Conservation (phyloP, 2,888 invertebrate genomes). For the Steinernema hermaphroditum region DNA sequence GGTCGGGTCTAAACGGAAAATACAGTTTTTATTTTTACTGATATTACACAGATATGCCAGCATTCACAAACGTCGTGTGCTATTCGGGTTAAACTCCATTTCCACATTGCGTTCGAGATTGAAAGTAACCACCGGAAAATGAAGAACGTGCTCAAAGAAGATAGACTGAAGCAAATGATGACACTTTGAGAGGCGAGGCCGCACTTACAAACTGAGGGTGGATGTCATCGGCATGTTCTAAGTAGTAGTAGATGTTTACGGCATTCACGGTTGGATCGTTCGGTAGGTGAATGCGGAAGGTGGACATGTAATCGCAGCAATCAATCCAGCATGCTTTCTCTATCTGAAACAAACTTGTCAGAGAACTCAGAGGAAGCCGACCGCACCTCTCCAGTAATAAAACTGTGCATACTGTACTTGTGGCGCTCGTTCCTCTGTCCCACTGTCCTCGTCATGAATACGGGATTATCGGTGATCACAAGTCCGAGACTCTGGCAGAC, state of each 20-base stretch:
- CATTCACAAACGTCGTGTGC: background rate
- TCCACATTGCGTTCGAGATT: background rate
- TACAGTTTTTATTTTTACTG: background rate
- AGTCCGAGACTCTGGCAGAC: background rate
- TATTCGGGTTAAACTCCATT: background rate
- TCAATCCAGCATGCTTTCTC: background rate
- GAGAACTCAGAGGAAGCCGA: too few relatives aligned
- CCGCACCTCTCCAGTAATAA: background rate
- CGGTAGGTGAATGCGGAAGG: background rate
- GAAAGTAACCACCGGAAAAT: background rate
- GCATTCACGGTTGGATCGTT: background rate
- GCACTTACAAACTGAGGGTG: background rate
- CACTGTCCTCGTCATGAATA: background rate
- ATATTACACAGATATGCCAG: background rate
- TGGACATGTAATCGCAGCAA: background rate
- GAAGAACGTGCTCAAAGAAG: background rate
- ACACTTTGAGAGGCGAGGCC: too few relatives aligned
- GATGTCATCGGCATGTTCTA: background rate
- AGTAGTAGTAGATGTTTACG: slow-evolving; percentile 2
- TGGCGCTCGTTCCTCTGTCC: background rate
- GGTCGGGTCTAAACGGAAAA: too few relatives aligned
- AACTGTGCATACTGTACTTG: background rate
- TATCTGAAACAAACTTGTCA: background rate
- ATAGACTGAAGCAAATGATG: background rate
- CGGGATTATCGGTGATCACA: background rate